A percentile compares a stretch with the other conserved stretches of the same genome.
These are phyloP conservation scores for Habropoda laboriosa DNA, from an alignment of 1,140 invertebrate species.

Conservation along the genomic window DNA sequence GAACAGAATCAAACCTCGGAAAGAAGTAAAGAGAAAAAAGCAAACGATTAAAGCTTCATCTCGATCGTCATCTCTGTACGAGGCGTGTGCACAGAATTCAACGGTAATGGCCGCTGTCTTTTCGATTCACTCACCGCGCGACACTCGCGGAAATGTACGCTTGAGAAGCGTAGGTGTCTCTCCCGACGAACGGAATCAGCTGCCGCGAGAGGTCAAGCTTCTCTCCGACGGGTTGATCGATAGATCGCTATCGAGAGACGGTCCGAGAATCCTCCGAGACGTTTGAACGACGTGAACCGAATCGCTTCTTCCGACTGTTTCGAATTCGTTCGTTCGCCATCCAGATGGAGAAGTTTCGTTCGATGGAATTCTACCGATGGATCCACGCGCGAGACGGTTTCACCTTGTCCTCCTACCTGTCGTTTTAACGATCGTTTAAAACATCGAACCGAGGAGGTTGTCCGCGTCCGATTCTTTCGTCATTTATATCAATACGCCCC, in stretches of 20 bases:
- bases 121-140: too few relatives aligned
- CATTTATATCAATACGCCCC: constrained; percentile 5
- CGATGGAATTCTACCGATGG: too few relatives aligned
- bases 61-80: background rate
- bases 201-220: constrained; percentile 48
- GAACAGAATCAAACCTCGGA: background rate
- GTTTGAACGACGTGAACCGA: constrained; percentile 30
- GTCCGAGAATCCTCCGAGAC: too few relatives aligned
- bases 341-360: too few relatives aligned
- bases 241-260: constrained; percentile 34
- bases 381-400: background rate
- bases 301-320: constrained; percentile 40
- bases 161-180: constrained; percentile 61
- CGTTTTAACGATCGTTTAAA: constrained; percentile 23
- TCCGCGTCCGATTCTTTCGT: background rate
- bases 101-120: too few relatives aligned
- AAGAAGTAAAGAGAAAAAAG: too few relatives aligned
- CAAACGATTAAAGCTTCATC: background rate
- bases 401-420: background rate
- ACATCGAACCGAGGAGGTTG: background rate
- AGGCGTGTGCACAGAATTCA: too few relatives aligned
- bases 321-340: constrained; percentile 46
- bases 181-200: constrained; percentile 28
- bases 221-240: constrained; percentile 50
- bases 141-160: too few relatives aligned